Base-by-base conservation (phyloP, 2,888 invertebrate species). In the Drosophila robusta region DNA sequence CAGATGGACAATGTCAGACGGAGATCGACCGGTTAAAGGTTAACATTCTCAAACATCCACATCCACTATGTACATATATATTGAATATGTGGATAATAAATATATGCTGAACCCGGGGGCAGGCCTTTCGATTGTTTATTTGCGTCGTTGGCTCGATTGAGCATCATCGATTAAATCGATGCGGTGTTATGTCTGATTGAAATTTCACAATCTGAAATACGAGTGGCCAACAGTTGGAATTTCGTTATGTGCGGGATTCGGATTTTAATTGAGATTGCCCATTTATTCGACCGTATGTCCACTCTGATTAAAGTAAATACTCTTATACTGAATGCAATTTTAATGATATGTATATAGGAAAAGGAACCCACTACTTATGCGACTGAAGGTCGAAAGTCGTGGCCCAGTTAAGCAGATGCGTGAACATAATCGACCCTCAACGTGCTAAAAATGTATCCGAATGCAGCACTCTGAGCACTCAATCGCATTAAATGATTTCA, bases 11-110 rank as follows among this genome's bases (percentile, higher is more conserved):
- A 61, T 73, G 68, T 66, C 77, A 75, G 74, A 54, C 69, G 66
- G 64, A 74, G 79, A 74, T 79, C 80, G 80, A 80, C 71, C 80
- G 75, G 79, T 70, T 80, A 79, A 77, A 80, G 79, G 79, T 79
- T 79, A 79, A 79, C 70, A 80, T 74, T 55, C 77, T 32, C 36
- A 32, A 45, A 58, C 45, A 32, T 18, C 34, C 58, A 22, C 34
- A 45, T 41, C 39, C 44, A 50, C 41, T 16, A 29, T n/a, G 32
- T 18, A 38, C 8, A 36, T 12, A 55, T 9, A 46, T 14, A 55
- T 0, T 22, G 24, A 11, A n/a, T 24, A 39, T 34, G 29, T 47
- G 24, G 14, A 49, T 26, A 41, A 47, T 34, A 41, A 47, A 16
- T 14, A 14, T 26, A 45, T 45, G 50, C 57, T 60, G 46, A 49